Evolutionary conservation across 1,140 invertebrate genomes (phyloP).

Genomic region (Drosophila gunungcola): DNA sequence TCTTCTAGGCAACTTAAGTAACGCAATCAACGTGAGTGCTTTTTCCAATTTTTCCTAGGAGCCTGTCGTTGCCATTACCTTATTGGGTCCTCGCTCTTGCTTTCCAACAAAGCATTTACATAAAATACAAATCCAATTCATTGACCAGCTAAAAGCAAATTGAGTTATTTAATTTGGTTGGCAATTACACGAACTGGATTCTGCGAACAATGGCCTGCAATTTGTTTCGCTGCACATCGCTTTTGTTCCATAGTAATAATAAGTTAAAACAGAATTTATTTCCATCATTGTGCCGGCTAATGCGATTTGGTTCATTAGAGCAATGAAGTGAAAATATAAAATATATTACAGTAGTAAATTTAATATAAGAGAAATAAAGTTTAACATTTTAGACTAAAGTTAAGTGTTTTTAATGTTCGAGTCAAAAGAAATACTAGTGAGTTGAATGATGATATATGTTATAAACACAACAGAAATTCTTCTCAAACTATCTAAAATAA

Average conservation of each 20-base stretch:
- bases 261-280: slow-evolving; percentile 24
- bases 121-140: slow-evolving; percentile 57
- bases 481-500: too few species aligned
- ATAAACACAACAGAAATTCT: too few species aligned
- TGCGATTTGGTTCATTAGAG: slow-evolving; percentile 29
- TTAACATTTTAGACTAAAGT: too few species aligned
- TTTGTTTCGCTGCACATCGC: slow-evolving; percentile 24
- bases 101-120: slow-evolving; percentile 50
- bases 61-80: slow-evolving; percentile 14
- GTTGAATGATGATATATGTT: too few species aligned
- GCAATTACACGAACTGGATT: slow-evolving; percentile 34
- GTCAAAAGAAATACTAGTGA: too few species aligned
- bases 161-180: slow-evolving; percentile 52
- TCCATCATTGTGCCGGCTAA: slow-evolving; percentile 13
- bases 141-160: slow-evolving; percentile 54
- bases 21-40: slow-evolving; percentile 68
- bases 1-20: slow-evolving; percentile 60
- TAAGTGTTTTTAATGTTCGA: too few species aligned
- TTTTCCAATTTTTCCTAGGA: slow-evolving; percentile 49
- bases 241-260: slow-evolving; percentile 10
- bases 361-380: too few species aligned
- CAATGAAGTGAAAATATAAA: slow-evolving; percentile 17
- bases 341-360: too few species aligned
- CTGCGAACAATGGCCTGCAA: slow-evolving; percentile 19
- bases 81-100: not conserved